Percentiles rank a stretch among this genome's conserved stretches.
Evolutionary conservation across 1,140 invertebrate species (phyloP).

Genomic region (Oncopodura yosiiana): DNA sequence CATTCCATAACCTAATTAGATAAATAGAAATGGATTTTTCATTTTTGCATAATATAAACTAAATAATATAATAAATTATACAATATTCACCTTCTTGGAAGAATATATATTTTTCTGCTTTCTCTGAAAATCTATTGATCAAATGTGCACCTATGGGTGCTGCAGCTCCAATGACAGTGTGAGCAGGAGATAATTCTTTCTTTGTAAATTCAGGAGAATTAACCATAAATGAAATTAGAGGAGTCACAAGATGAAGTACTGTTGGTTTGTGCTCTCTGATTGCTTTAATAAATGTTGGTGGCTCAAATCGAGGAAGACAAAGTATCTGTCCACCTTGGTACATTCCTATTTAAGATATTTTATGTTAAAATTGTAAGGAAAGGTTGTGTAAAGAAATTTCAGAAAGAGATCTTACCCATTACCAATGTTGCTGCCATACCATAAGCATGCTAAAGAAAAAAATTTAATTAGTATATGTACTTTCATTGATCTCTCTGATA

Average conservation of each 20-base stretch:
- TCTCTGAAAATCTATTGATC: slow-evolving; percentile 20
- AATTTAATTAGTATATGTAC: too few species aligned
- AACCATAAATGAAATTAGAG: slow-evolving; percentile 57
- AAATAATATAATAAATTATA: too few species aligned
- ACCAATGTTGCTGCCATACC: slow-evolving; percentile 4
- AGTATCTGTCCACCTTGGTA: slow-evolving; percentile 55
- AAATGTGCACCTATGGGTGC: slow-evolving; percentile 16
- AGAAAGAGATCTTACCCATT: too few species aligned
- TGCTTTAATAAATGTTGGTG: slow-evolving; percentile 52
- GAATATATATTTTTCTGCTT: slow-evolving; percentile 15
- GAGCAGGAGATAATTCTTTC: slow-evolving; percentile 47
- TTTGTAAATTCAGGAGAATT: slow-evolving; percentile 51
- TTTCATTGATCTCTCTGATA: too few species aligned
- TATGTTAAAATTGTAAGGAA: too few species aligned
- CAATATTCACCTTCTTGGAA: slow-evolving; percentile 18
- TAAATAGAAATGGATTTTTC: too few species aligned
- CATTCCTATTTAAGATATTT: too few species aligned
- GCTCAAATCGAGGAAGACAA: slow-evolving; percentile 65
- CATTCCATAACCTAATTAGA: slow-evolving; percentile 43
- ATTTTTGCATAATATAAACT: too few species aligned
- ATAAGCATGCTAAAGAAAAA: too few species aligned
- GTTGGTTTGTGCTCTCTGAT: slow-evolving; percentile 47
- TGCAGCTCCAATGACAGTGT: slow-evolving; percentile 48
- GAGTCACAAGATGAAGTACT: slow-evolving; percentile 43
- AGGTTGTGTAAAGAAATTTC: too few species aligned